A percentile compares a stretch with the other conserved stretches of the same genome.
Evolutionary conservation across 2,888 invertebrate genomes (phyloP).

Genomic region (Venusia cambrica): DNA sequence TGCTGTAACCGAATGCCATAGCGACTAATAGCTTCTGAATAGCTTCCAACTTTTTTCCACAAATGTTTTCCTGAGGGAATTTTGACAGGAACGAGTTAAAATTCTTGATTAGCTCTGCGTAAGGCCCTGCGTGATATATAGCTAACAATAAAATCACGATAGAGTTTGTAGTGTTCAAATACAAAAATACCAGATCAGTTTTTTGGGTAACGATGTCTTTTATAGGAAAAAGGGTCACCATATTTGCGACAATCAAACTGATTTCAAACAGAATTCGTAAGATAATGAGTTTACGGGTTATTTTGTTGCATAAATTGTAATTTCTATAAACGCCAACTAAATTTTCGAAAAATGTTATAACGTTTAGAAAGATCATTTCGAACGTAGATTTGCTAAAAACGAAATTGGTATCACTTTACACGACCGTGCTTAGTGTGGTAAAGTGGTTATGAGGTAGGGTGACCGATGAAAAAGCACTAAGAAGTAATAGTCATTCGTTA

Average conservation of each 20-base stretch:
- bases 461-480: no score
- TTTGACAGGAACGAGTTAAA: slow-evolving; percentile 6
- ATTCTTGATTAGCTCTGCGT: slow-evolving; percentile 2
- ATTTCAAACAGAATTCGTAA: slow-evolving; percentile 5
- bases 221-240: no score
- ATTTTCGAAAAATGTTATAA: slow-evolving; percentile 9
- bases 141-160: slow-evolving; percentile 4
- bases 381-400: neutral
- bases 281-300: slow-evolving; percentile 2
- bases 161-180: no score
- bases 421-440: no score
- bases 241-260: neutral
- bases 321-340: slow-evolving; percentile 33
- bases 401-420: no score
- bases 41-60: neutral
- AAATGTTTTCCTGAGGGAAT: slow-evolving; percentile 10
- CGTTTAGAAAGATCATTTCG: neutral
- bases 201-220: no score
- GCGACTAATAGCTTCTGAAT: slow-evolving; percentile 1
- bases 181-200: no score
- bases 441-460: no score
- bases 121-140: slow-evolving; percentile 10
- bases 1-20: no score
- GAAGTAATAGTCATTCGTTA: no score
- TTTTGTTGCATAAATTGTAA: slow-evolving; percentile 20